Percentiles rank a stretch among this genome's conserved stretches.
phyloP scores from a whole-genome alignment of 2,113 vertebrate species.

The Rhinolophus ferrumequinum region DNA sequence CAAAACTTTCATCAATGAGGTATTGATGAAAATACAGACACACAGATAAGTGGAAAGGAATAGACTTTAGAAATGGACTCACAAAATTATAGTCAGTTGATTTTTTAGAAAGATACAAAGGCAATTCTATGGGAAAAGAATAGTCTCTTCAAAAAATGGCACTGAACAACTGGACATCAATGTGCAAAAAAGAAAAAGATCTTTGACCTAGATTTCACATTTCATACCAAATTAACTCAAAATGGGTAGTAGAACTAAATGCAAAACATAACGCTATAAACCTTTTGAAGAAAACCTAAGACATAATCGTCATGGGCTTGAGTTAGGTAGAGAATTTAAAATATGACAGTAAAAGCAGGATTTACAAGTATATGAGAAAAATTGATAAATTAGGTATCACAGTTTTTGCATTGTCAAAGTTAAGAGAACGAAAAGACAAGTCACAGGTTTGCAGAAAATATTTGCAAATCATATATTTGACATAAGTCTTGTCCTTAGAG shows the following conservation, averaged over 20 bases:
- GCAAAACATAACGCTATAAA: not conserved
- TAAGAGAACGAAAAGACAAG: not conserved
- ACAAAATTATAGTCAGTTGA: not conserved
- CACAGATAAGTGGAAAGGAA: not conserved
- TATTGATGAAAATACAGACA: not conserved
- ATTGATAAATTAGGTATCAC: not conserved
- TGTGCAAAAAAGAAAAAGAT: not conserved
- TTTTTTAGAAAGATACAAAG: constrained; percentile 23
- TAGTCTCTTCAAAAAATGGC: not conserved
- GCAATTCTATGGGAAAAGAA: not conserved
- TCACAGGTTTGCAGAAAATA: not conserved
- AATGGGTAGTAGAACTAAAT: not conserved
- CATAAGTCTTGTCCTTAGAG: not conserved
- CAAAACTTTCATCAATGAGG: not conserved
- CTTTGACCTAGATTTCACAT: not conserved
- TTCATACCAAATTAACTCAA: not conserved
- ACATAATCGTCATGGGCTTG: not conserved
- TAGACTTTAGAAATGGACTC: not conserved
- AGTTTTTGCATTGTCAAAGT: not conserved
- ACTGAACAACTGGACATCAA: not conserved
- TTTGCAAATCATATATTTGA: not conserved
- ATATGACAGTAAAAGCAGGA: not conserved
- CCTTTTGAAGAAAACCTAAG: not conserved
- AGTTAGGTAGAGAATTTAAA: not conserved
- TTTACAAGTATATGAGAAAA: not conserved